These are phyloP conservation scores for Charina bottae DNA, from an alignment of 2,113 vertebrate genomes.

Conservation along the genomic window DNA sequence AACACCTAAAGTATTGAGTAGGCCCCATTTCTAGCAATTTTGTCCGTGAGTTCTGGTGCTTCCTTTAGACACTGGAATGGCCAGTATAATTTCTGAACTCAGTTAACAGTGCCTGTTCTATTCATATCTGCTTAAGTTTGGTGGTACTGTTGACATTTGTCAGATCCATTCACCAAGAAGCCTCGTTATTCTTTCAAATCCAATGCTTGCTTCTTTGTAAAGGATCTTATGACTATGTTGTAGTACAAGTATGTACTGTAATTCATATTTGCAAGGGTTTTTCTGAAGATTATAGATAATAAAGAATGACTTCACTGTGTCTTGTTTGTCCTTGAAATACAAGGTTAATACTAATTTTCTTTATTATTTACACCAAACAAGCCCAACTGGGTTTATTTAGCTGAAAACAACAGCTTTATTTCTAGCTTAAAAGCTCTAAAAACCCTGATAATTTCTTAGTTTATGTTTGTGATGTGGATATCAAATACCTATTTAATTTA, in stretches of 20 bases:
- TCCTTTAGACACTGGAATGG: neutral
- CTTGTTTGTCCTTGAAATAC: neutral
- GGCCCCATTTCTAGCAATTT: neutral
- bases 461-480: neutral
- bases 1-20: neutral
- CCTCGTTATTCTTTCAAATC: neutral
- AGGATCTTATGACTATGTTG: neutral
- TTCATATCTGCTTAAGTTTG: neutral
- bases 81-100: neutral
- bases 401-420: neutral
- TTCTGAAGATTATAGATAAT: neutral
- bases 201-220: neutral
- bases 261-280: neutral
- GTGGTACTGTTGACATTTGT: neutral
- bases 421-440: neutral
- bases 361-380: neutral
- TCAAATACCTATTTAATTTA: neutral
- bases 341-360: neutral
- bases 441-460: neutral
- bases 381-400: neutral
- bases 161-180: neutral
- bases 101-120: neutral
- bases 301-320: neutral
- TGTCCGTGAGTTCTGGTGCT: neutral
- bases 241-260: neutral